Base-by-base conservation (phyloP, 2,113 vertebrate species). In the Agapornis roseicollis region DNA sequence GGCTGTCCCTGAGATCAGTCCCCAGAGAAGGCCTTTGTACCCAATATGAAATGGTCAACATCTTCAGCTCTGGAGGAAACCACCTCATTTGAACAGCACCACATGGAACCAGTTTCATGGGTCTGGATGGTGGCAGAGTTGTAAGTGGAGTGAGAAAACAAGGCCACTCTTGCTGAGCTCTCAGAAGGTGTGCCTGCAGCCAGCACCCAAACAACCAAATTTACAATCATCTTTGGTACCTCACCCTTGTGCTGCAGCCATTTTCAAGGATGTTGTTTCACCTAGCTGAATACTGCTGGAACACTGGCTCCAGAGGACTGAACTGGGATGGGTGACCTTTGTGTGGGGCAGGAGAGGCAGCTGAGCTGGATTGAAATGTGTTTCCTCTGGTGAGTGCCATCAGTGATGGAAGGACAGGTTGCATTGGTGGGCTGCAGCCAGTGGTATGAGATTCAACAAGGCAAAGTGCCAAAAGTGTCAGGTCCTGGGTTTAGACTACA, bases 271-370 rank as follows among this genome's bases (percentile, higher is more conserved):
- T 3, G 2, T 3, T 22, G 61, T 46, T 25, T 10, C 33, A 23
- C 13, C 56, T 35, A 13, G 41, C 13, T 2, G 3, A 29, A 10
- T 4, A 13, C 28, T n/a, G 13, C 17, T 6, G 25, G 50, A 39
- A n/a, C 8, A 7, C 23, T 1, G 6, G 8, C 11, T 24, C 11
- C 49, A 25, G 47, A 8, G 17, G 19, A 19, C 19, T 0, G 2
- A 18, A 4, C 3, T 3, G 17, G 68, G n/a, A 20, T 0, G 3
- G 8, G 20, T 1, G 1, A 29, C n/a, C 39, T 13, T 7, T 18
- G 25, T 0, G 1, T 39, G 1, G 20, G 28, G 37, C 5, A 9
- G 24, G 17, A 0, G 2, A 20, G 4, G 14, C 6, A 17, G 13
- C 22, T 14, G 56, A 58, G 56, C 33, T 35, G n/a, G 3, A 13